Percentiles rank a stretch among this genome's conserved stretches.
These are phyloP conservation scores for Zaprionus gabonicus DNA, from an alignment of 1,140 invertebrate species.

Conservation along the genomic window DNA sequence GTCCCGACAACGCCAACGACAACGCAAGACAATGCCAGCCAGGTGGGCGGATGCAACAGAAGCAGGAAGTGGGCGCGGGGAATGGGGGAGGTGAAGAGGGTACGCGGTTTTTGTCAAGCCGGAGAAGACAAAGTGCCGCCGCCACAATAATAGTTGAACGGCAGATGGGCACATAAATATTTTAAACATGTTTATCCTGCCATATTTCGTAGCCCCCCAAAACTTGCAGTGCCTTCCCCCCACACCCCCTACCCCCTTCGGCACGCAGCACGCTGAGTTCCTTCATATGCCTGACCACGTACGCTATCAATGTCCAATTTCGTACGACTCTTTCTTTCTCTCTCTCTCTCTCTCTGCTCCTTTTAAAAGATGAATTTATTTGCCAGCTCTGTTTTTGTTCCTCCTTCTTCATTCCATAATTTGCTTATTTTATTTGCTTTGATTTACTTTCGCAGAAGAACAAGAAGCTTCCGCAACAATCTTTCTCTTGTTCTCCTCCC, in stretches of 20 bases:
- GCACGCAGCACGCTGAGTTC: too few species aligned
- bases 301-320: slow-evolving; percentile 75
- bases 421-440: slow-evolving; percentile 72
- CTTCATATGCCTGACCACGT: slow-evolving; percentile 62
- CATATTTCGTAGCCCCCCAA: slow-evolving; percentile 39
- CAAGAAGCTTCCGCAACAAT: slow-evolving; percentile 3
- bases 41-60: slow-evolving; percentile 15
- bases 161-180: slow-evolving; percentile 63
- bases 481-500: not conserved
- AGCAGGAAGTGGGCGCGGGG: not conserved
- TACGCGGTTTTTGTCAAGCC: slow-evolving; percentile 56
- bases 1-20: slow-evolving; percentile 27
- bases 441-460: slow-evolving; percentile 37
- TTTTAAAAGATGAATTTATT: slow-evolving; percentile 55
- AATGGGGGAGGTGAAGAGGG: not conserved
- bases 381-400: slow-evolving; percentile 20
- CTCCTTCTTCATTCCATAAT: slow-evolving; percentile 52
- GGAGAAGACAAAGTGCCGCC: slow-evolving; percentile 64
- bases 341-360: not conserved
- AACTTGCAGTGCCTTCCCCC: not conserved
- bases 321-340: slow-evolving; percentile 27
- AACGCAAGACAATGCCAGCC: slow-evolving; percentile 35
- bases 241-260: not conserved
- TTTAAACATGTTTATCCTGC: slow-evolving; percentile 69
- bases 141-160: slow-evolving; percentile 67